phyloP scores from a whole-genome alignment of 1,140 invertebrate genomes.

The Penaeus vannamei region DNA sequence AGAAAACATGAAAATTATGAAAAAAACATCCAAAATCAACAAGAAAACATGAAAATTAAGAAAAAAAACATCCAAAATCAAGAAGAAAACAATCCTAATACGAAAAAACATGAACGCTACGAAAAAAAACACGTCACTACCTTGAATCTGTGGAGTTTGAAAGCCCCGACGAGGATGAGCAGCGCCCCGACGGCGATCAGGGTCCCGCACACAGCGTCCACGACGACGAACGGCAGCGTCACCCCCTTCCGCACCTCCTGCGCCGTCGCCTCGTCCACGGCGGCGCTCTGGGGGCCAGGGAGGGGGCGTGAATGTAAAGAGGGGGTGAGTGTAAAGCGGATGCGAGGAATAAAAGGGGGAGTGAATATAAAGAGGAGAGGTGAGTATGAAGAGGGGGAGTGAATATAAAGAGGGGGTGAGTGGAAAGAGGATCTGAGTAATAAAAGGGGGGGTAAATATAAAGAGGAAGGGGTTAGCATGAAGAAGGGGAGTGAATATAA shows the following conservation, averaged over 20 bases:
- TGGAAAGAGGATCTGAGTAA: too few species aligned
- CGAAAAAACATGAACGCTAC: neutral
- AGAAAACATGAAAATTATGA: too few species aligned
- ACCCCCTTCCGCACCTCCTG: conserved; percentile 18
- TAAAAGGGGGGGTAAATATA: too few species aligned
- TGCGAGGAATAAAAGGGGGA: too few species aligned
- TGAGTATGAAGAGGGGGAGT: too few species aligned
- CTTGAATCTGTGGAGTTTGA: conserved; percentile 28
- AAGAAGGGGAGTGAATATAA: too few species aligned
- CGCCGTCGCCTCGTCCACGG: neutral
- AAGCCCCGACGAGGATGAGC: neutral
- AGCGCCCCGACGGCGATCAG: conserved; percentile 26
- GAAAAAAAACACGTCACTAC: neutral
- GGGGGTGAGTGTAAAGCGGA: too few species aligned
- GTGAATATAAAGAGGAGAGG: neutral
- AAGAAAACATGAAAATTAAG: neutral
- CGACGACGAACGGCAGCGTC: conserved; percentile 23
- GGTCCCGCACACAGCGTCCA: conserved; percentile 40
- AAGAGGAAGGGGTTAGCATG: too few species aligned
- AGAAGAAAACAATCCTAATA: neutral
- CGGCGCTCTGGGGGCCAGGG: conserved; percentile 39
- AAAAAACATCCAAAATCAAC: neutral
- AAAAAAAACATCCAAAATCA: too few species aligned
- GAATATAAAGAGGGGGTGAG: too few species aligned
- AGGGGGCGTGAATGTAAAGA: neutral